Base-by-base conservation (phyloP, 2,797 vertebrate genomes). In the Emydoidea blandingii region DNA sequence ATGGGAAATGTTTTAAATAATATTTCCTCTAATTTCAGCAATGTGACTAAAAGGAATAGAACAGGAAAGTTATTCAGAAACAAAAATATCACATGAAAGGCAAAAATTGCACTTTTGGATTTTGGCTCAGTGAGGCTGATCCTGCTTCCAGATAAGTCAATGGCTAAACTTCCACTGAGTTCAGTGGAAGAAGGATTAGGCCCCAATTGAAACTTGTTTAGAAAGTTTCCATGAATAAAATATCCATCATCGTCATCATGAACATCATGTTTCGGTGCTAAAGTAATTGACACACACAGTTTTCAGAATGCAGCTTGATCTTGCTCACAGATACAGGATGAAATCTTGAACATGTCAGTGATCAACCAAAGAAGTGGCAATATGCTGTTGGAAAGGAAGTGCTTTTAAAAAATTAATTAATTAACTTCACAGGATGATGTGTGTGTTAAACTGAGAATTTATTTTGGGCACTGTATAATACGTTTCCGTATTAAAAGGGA, bases 401-500 rank as follows among this genome's bases (percentile, higher is more conserved):
- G 53, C 47, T 81, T 52, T 83, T 83, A 68, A 68, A 57, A 57
- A 68, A 68, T 21, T 34, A 68, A 72, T 29, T 68, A 91, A n/a
- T 94, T 91, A 95, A 87, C 91, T 94, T 93, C 89, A 85, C 72
- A 78, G 29, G 34, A 89, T 85, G 84, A 89, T 94, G 80, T 1
- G 0, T 92, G 85, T 25, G 9, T 92, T 95, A 93, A 94, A 95
- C 72, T 94, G 87, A 94, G 85, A 87, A 93, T 94, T 96, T 96
- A 93, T 95, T 97, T 84, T 88, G 80, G 79, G 89, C 93, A 50
- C 81, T 91, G 53, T 88, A 83, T 87, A 97, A 96, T 96, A 82
- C 25, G 96, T 96, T 96, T 95, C 91, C 94, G 85, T 96, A 96
- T 96, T 96, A 92, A 95, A 96, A 94, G 37, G 53, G 54, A 91